Evolutionary conservation across 2,888 invertebrate species (phyloP), one percentile per base, ranked within the genome.

Genomic region (Xiphydria camelus): DNA sequence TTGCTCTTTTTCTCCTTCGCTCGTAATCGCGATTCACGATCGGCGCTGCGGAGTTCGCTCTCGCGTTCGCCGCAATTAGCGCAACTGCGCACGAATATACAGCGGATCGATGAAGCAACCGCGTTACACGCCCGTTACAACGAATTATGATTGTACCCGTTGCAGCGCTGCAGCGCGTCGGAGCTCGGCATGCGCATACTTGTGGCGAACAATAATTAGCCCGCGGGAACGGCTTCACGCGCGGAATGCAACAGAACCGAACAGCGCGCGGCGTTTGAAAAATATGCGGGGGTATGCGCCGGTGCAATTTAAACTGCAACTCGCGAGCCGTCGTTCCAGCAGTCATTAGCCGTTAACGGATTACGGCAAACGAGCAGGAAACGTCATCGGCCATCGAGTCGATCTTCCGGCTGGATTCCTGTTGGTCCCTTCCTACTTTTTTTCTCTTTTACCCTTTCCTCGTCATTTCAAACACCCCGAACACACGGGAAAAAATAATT

Each of bases 91-190:
- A n/a, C n/a, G n/a, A n/a, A n/a, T n/a, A n/a, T n/a, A n/a, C n/a
- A n/a, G n/a, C n/a, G n/a, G 51, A 58, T 60, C 59, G 59, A 51
- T 52, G 51, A 50, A 55, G 54, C 54, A 63, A 59, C 58, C 57
- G 59, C 48, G 57, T 61, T 65, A 60, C 60, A 61, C 51, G 54
- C 53, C 57, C 62, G 62, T 66, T 62, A 57, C 59, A 39, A 55
- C 57, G 55, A 66, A 62, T 66, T 65, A 65, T 61, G 55, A 61
- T 55, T 53, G 59, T 53, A 53, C 47, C 53, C 44, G 19, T 32
- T 29, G 12, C 15, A 25, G 29, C 37, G 14, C 29, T 5, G 29
- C 29, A 12, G 29, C 9, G 29, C 29, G n/a, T n/a, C n/a, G n/a
- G n/a, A n/a, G n/a, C n/a, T n/a, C 9, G 14, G 7, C 19, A 9